A percentile compares a stretch with the other conserved stretches of the same genome.
These are phyloP conservation scores for Charanyca ferruginea DNA, from an alignment of 2,888 invertebrate genomes.

Conservation along the genomic window DNA sequence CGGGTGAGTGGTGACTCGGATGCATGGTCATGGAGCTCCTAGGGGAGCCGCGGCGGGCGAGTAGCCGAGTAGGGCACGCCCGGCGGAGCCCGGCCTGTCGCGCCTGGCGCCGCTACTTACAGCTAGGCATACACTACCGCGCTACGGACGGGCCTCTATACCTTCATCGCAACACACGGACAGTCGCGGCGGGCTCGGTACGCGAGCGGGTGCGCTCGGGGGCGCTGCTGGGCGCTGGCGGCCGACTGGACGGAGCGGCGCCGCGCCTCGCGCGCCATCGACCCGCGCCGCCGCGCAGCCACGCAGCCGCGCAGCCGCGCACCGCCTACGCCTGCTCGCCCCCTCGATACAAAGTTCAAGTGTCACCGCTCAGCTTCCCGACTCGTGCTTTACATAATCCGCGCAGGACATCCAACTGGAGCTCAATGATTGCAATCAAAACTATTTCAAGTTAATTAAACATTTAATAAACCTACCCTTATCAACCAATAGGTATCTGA, in stretches of 20 bases:
- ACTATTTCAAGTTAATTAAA: slow-evolving; percentile 14
- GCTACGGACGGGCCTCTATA: slow-evolving; percentile 83
- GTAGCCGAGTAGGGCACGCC: slow-evolving; percentile 60
- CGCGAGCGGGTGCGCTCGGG: slow-evolving; percentile 70
- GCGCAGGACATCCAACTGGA: neutral
- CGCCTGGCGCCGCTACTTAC: slow-evolving; percentile 80
- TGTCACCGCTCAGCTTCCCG: slow-evolving; percentile 65
- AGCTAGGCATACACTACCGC: slow-evolving; percentile 86
- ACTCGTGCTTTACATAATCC: slow-evolving; percentile 65
- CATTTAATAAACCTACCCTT: no score
- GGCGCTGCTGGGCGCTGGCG: slow-evolving; percentile 68
- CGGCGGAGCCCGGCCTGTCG: slow-evolving; percentile 63
- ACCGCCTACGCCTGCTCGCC: slow-evolving; percentile 9
- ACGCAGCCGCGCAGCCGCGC: slow-evolving; percentile 43
- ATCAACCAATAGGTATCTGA: neutral
- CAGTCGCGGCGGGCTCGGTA: slow-evolving; percentile 70
- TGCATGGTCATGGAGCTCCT: slow-evolving; percentile 51
- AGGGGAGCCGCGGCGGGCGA: slow-evolving; percentile 52
- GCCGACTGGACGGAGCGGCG: slow-evolving; percentile 65
- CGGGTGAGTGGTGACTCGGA: slow-evolving; percentile 47
- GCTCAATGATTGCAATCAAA: slow-evolving; percentile 4
- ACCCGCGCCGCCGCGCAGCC: slow-evolving; percentile 37
- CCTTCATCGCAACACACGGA: slow-evolving; percentile 89
- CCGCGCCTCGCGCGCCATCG: slow-evolving; percentile 39
- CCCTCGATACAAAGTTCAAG: slow-evolving; percentile 66